Percentiles rank a stretch among this genome's conserved stretches.
phyloP scores from a whole-genome alignment of 2,888 invertebrate genomes.

The Myopa tessellatipennis region DNA sequence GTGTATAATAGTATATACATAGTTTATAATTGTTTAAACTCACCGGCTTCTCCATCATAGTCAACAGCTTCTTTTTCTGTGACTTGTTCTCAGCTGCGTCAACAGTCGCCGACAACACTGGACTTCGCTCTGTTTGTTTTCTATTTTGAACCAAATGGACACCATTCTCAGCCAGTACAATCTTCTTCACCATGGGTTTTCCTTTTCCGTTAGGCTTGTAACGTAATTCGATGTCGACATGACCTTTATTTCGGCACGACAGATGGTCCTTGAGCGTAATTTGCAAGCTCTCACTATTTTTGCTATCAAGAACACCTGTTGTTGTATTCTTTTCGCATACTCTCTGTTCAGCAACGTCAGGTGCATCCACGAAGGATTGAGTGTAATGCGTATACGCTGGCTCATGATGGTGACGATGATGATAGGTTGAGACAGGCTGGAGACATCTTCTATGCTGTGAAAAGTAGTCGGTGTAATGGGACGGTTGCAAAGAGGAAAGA shows the following conservation, averaged over 20 bases:
- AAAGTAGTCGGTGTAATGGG: constrained; percentile 64
- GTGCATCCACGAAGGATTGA: constrained; percentile 50
- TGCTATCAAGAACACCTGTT: constrained; percentile 49
- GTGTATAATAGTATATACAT: constrained; percentile 38
- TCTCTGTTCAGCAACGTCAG: constrained; percentile 52
- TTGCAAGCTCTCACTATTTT: constrained; percentile 62
- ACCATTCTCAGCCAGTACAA: constrained; percentile 62
- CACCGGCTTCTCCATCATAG: constrained; percentile 62
- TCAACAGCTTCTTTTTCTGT: constrained; percentile 21
- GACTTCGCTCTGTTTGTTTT: constrained; percentile 45
- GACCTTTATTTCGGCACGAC: constrained; percentile 72
- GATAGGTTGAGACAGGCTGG: constrained; percentile 52
- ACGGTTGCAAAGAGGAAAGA: constrained; percentile 61
- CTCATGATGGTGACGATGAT: constrained; percentile 48
- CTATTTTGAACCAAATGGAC: constrained; percentile 2
- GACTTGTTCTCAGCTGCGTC: not conserved
- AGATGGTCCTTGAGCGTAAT: constrained; percentile 73
- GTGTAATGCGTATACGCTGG: constrained; percentile 50
- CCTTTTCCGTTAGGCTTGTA: constrained; percentile 72
- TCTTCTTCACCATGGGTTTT: constrained; percentile 72
- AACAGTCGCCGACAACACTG: constrained; percentile 48
- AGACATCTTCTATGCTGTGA: constrained; percentile 61
- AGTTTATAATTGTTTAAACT: constrained; percentile 41
- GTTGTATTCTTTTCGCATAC: constrained; percentile 59
- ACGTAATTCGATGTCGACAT: constrained; percentile 78